A percentile compares a stretch with the other conserved stretches of the same genome.
Evolutionary conservation across 2,113 vertebrate species (phyloP).

Genomic region (Trematomus loennbergii): DNA sequence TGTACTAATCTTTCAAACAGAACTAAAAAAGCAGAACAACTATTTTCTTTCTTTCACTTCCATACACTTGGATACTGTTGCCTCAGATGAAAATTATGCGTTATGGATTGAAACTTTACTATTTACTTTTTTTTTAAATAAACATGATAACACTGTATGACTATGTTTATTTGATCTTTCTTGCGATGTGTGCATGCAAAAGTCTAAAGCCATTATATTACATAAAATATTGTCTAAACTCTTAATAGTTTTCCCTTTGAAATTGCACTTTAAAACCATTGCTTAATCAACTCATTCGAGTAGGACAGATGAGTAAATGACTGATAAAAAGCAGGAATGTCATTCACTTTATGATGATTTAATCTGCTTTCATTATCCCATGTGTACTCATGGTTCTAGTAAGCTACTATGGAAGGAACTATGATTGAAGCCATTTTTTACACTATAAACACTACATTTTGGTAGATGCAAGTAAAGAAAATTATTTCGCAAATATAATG

Average conservation of each 20-base stretch:
- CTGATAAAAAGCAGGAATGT: neutral
- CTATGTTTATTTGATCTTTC: neutral
- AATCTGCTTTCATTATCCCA: neutral
- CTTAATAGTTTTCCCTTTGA: neutral
- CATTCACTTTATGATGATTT: neutral
- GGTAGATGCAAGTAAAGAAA: neutral
- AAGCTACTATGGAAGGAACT: neutral
- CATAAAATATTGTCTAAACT: too few species aligned
- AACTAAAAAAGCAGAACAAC: neutral
- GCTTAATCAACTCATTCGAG: neutral
- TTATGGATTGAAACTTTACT: too few species aligned
- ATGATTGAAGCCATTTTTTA: neutral
- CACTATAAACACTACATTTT: neutral
- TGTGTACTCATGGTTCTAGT: neutral
- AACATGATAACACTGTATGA: neutral
- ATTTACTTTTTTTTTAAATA: neutral
- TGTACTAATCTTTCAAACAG: too few species aligned
- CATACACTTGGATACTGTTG: neutral
- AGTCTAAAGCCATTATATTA: neutral
- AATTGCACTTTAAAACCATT: too few species aligned
- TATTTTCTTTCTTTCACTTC: neutral
- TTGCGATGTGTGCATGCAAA: neutral
- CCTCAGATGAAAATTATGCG: neutral
- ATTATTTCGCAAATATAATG: neutral
- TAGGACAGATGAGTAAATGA: neutral